Percentiles rank a stretch among this genome's conserved stretches.
Conservation (phyloP, 2,113 vertebrate genomes). For the Gorsachius goisagi region DNA sequence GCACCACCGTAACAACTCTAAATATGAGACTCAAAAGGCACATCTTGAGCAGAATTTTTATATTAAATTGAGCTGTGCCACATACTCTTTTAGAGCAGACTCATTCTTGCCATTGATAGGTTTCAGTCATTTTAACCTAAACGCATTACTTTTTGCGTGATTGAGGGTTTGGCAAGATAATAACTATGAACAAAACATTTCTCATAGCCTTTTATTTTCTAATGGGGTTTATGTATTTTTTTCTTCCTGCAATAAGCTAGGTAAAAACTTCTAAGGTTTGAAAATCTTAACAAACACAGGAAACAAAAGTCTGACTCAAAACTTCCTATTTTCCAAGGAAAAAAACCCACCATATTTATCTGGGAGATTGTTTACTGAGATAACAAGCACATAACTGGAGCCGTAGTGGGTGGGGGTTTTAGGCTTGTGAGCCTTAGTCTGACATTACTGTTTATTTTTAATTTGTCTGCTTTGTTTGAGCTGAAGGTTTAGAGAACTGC, state of each 20-base stretch:
- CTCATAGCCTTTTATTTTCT: background rate
- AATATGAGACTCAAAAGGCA: background rate
- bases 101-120: background rate
- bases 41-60: background rate
- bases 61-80: background rate
- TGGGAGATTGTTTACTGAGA: background rate
- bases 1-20: background rate
- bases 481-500: background rate
- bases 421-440: background rate
- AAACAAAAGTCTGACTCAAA: background rate
- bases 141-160: too few species aligned
- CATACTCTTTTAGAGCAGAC: background rate
- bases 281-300: background rate
- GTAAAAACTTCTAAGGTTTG: background rate
- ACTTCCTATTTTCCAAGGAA: background rate
- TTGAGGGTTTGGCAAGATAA: background rate
- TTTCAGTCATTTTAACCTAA: background rate
- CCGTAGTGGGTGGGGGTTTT: background rate
- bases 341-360: background rate
- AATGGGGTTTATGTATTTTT: background rate
- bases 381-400: background rate
- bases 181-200: background rate
- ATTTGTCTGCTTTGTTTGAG: background rate
- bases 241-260: background rate
- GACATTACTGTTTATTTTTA: background rate